Evolutionary conservation across 2,113 vertebrate species (phyloP), one percentile per base, ranked within the genome.

Genomic region (Conger conger): DNA sequence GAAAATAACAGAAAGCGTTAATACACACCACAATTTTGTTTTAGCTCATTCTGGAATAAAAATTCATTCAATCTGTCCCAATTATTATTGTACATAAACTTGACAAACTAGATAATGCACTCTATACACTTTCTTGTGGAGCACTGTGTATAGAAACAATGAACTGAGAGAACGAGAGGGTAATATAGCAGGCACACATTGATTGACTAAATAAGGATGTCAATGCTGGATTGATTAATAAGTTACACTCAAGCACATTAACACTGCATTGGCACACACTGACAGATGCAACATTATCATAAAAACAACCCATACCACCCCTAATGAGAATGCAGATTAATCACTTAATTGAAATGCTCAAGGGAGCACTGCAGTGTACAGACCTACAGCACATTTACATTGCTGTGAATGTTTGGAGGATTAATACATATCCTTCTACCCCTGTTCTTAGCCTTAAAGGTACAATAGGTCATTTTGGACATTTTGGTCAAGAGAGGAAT

Each of bases 1-100:
- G 92, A 81, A 37, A 86, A 88, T 82, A 86, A 82, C 86, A 50
- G 88, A 33, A 0, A 35, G 7, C 0, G 63, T 83, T 73, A 63
- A 57, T 84, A 82, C 77, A 42, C 37, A 57, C 54, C 37, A 35
- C 17, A 30, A 23, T 20, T 60, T 27, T 23, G 57, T 20, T 60
- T 60, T 27, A 27, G 18, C 18, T 60, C 23, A 60, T 7, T 16
- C 50, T 23, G 18, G 18, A 23, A 60, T 27, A 60, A 23, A 60
- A 20, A 60, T 60, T 23, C 1, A 60, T 60, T 60, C 3, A 60
- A 60, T 20, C 18, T 60, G 20, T 60, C 57, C 57, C 20, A 0
- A 60, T 8, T 60, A 27, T 60, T 60, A 60, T 60, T 20, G 57
- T 27, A 60, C 57, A 60, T 60, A 8, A 2, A 16, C 13, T n/a